Evolutionary conservation across 1,140 invertebrate genomes (phyloP), one percentile per base, ranked within the genome.

Genomic region (Drosophila sturtevanti): DNA sequence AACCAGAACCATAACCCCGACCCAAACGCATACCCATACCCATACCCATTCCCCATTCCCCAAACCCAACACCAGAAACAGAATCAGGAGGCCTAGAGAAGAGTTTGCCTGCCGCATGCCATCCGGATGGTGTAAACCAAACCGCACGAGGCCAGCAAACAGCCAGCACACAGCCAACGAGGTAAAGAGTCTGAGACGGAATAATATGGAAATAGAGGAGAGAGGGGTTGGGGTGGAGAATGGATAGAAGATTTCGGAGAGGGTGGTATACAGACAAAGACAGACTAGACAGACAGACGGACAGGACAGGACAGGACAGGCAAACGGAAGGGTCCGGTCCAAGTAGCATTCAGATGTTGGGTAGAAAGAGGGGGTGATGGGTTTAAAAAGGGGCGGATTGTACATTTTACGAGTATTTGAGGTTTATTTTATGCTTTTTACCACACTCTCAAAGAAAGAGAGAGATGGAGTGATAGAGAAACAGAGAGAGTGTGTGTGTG

Each of bases 381-480:
- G 16, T 48, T 48, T 48, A 48, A 48, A 48, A 31, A 31, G 27
- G 11, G 27, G 16, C 60, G 27, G 24, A 14, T 59, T 41, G 74
- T 66, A 59, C 78, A 82, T 87, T 87, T 87, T 77, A 87, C 71
- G 82, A 87, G 82, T 66, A 79, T 89, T 87, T 82, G 82, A 89
- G 82, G 82, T 89, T 87, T 82, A 89, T 87, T 87, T 86, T 87
- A 86, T 82, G 77, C 77, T 77, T 72, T 79, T 72, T 31, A 16
- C 12, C 24, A 38, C 59, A 56, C 63, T 27, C 18, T 51, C 51
- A 55, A 56, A 35, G 12, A 63, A n/a, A 34, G 9, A 38, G 41
- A 22, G 44, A 10, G 22, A 16, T 14, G 18, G 22, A 24, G 27
- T 3, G 37, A 38, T 12, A 14, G 37, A 9, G 7, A 44, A 0